These are phyloP conservation scores for Anniella stebbinsi DNA, from an alignment of 2,797 vertebrate species.

Conservation along the genomic window DNA sequence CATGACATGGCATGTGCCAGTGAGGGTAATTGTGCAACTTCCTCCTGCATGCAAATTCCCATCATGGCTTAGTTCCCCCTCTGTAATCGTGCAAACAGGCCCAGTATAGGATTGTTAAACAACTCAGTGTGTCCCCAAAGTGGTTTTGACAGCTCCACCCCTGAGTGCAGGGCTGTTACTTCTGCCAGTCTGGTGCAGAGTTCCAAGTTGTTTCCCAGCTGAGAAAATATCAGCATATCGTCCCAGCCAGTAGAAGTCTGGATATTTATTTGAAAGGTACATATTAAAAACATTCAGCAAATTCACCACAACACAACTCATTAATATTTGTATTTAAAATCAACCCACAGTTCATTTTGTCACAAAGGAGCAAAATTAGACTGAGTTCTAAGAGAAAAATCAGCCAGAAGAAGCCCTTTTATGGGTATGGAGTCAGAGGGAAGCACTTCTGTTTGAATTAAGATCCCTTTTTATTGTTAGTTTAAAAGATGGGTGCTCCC, in stretches of 20 bases:
- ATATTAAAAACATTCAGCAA: neutral
- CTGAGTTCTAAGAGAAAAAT: neutral
- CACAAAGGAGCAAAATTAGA: neutral
- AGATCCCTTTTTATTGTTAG: neutral
- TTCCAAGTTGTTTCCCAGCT: neutral
- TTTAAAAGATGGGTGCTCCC: accelerated
- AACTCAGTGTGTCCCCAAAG: neutral
- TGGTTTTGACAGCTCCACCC: neutral
- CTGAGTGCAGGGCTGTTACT: neutral
- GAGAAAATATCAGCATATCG: neutral
- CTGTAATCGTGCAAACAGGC: too few relatives aligned
- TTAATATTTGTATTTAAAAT: neutral
- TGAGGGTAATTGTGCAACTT: too few relatives aligned
- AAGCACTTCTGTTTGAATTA: neutral
- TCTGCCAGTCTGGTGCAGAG: neutral
- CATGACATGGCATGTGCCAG: too few relatives aligned
- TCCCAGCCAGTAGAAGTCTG: neutral
- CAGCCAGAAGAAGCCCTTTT: neutral
- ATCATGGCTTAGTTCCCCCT: too few relatives aligned
- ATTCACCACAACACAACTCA: neutral
- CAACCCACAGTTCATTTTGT: neutral
- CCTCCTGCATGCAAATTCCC: too few relatives aligned
- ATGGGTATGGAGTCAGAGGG: neutral
- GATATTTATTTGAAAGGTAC: neutral
- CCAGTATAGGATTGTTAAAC: too few relatives aligned